A percentile compares a stretch with the other conserved stretches of the same genome.
Conservation (phyloP, 2,888 invertebrate genomes). For the Liodrosophila aerea region DNA sequence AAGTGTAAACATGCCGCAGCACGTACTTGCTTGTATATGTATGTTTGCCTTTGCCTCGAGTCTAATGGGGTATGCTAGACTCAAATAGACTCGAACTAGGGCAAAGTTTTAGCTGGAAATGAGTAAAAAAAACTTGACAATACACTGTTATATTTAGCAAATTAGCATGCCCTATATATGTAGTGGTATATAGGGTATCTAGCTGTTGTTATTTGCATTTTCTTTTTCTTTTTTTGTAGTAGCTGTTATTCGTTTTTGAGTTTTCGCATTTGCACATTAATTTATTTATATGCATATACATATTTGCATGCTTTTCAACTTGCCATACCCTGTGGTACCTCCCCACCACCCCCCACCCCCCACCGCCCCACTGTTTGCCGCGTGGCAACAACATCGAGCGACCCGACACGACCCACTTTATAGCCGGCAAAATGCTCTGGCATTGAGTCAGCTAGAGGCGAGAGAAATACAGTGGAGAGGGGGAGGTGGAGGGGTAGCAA, state of each 20-base stretch:
- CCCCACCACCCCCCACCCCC: not conserved
- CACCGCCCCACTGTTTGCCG: not conserved
- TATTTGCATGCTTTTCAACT: constrained; percentile 74
- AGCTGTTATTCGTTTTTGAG: constrained; percentile 42
- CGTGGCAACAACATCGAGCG: constrained; percentile 38
- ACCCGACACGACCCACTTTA: constrained; percentile 71
- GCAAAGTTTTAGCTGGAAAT: no score
- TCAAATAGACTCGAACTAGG: no score
- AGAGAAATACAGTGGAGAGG: constrained; percentile 12
- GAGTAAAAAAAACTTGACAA: no score
- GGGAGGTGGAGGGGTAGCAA: not conserved
- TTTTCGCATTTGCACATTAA: constrained; percentile 74
- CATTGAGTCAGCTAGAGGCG: constrained; percentile 49
- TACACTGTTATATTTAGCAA: no score
- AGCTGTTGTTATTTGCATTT: not conserved
- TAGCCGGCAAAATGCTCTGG: constrained; percentile 45
- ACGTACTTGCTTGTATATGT: constrained; percentile 6
- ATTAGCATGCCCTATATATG: not conserved
- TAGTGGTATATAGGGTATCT: constrained; percentile 17
- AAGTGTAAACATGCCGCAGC: constrained; percentile 28
- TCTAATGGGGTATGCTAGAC: no score
- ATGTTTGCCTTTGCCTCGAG: constrained; percentile 4
- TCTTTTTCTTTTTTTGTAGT: constrained; percentile 5
- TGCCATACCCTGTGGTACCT: constrained; percentile 56
- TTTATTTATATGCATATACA: constrained; percentile 74